These are phyloP conservation scores for Neomorphus geoffroyi DNA, from an alignment of 2,797 vertebrate species.

Conservation along the genomic window DNA sequence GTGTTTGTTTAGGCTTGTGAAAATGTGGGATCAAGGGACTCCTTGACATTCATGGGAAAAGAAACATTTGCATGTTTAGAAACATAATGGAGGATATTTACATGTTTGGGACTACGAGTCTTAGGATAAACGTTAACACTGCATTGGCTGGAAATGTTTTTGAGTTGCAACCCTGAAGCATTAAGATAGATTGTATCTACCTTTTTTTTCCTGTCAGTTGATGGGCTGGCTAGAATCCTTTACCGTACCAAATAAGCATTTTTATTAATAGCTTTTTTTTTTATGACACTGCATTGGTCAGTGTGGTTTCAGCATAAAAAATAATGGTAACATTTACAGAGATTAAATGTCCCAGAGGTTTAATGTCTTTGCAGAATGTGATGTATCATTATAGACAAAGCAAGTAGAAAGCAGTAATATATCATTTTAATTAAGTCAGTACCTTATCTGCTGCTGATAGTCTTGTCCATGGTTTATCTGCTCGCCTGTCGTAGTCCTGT, in stretches of 20 bases:
- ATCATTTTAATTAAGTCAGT: background rate
- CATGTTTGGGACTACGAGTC: background rate
- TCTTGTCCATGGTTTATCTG: slow-evolving; percentile 97
- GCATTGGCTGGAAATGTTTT: background rate
- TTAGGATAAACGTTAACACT: background rate
- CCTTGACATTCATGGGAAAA: background rate
- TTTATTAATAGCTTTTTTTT: background rate
- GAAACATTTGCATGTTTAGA: background rate
- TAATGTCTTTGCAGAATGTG: background rate
- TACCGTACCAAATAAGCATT: accelerated
- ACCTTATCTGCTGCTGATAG: slow-evolving; percentile 98
- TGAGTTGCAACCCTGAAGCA: background rate
- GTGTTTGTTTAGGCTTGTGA: background rate
- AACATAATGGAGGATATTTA: background rate
- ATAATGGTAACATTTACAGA: background rate
- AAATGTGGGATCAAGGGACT: background rate
- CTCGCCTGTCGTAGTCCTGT: slow-evolving; percentile 96
- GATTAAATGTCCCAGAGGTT: background rate
- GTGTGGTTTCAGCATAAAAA: background rate
- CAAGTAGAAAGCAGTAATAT: background rate
- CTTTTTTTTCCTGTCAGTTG: background rate
- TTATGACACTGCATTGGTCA: background rate
- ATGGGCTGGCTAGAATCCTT: background rate
- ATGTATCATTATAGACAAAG: background rate
- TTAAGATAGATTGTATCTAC: background rate